These are phyloP conservation scores for Podargus strigoides DNA, from an alignment of 2,797 vertebrate species.

Conservation along the genomic window DNA sequence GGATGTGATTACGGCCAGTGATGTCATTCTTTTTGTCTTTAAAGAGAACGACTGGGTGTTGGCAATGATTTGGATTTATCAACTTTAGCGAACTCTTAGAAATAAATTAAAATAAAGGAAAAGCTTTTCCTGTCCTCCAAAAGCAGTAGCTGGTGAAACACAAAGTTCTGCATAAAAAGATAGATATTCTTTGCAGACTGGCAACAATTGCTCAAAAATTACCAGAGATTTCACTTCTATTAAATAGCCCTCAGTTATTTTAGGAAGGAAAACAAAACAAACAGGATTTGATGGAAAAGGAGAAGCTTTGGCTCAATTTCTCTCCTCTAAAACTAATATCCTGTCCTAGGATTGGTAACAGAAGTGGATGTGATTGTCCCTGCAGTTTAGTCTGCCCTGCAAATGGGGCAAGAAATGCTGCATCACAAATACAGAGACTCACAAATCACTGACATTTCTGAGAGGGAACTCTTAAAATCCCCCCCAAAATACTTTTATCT, in stretches of 20 bases:
- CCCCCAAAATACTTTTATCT: background rate
- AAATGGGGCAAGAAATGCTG: background rate
- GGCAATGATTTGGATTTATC: background rate
- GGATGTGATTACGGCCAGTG: background rate
- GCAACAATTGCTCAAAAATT: background rate
- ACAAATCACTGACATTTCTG: background rate
- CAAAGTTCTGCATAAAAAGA: background rate
- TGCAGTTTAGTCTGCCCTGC: background rate
- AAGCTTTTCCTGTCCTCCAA: background rate
- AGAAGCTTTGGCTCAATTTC: background rate
- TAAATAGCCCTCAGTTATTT: background rate
- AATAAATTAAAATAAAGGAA: background rate
- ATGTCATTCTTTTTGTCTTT: background rate
- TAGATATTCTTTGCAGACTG: background rate
- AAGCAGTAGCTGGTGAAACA: background rate
- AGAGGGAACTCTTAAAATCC: background rate
- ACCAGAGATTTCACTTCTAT: background rate
- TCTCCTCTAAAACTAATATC: conserved; percentile 4
- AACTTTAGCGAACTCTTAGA: background rate
- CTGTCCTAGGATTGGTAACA: background rate
- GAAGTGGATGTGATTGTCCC: background rate
- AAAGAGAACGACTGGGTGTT: background rate
- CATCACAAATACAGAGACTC: background rate
- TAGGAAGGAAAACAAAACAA: background rate
- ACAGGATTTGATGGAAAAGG: background rate